Evolutionary conservation across 2,888 invertebrate species (phyloP).

Genomic region (Coenonympha arcania): DNA sequence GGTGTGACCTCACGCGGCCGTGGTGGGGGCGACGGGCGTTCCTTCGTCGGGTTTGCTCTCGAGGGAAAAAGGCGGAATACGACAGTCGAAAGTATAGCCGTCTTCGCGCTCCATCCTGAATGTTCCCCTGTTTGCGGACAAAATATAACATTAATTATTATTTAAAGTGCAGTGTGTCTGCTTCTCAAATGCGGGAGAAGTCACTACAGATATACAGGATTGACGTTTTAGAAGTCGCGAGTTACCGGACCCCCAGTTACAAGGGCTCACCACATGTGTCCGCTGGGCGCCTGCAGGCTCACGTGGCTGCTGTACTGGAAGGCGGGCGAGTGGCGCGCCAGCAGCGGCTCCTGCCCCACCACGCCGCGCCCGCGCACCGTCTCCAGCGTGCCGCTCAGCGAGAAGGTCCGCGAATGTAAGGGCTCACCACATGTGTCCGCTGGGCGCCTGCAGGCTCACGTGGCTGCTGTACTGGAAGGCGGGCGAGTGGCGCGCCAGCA

Average conservation of each 20-base stretch:
- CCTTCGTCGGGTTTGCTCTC: constrained; percentile 90
- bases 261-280: constrained; percentile 92
- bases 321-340: constrained; percentile 90
- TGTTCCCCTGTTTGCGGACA: constrained; percentile 77
- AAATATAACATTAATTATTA: background rate
- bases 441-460: constrained; percentile 96
- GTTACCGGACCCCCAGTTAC: too few species aligned
- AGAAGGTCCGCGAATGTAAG: constrained; percentile 91
- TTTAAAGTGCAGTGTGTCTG: too few species aligned
- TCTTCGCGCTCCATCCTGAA: constrained; percentile 98
- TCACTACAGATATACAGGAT: too few species aligned
- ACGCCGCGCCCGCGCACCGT: constrained; percentile 98
- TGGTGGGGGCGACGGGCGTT: constrained; percentile 52
- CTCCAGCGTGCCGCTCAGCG: constrained; percentile 91
- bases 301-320: constrained; percentile 99
- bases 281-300: constrained; percentile 95
- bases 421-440: constrained; percentile 97
- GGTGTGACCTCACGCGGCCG: constrained; percentile 41
- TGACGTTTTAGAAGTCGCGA: too few species aligned
- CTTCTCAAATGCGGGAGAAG: too few species aligned
- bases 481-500: constrained; percentile 87
- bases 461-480: constrained; percentile 99
- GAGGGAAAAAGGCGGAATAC: constrained; percentile 97
- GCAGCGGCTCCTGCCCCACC: constrained; percentile 95
- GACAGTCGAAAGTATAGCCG: constrained; percentile 96